Evolutionary conservation across 2,888 invertebrate genomes (phyloP).

Genomic region (Caenorhabditis macrosperma): DNA sequence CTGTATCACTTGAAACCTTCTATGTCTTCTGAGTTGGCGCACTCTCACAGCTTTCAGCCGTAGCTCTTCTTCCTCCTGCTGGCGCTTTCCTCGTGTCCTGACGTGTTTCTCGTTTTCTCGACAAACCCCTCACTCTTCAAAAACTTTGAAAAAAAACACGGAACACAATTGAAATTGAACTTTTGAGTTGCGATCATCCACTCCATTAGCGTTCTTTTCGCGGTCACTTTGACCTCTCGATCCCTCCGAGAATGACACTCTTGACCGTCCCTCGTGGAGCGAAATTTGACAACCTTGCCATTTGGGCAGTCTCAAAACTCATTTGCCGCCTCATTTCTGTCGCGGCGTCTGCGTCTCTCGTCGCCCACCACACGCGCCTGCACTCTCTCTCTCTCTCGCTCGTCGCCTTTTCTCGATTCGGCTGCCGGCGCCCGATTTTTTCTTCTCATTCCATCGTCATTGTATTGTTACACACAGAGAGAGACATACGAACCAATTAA

Average conservation of each 20-base stretch:
- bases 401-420: background rate
- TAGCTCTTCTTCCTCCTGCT: no score
- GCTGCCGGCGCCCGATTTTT: slow-evolving; percentile 20
- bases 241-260: slow-evolving; percentile 30
- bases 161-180: no score
- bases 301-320: slow-evolving; percentile 37
- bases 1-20: no score
- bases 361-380: no score
- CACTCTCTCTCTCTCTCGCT: slow-evolving; percentile 4
- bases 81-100: background rate
- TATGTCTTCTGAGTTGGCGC: no score
- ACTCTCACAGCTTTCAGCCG: no score
- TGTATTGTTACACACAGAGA: slow-evolving; percentile 40
- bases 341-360: slow-evolving; percentile 18
- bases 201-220: no score
- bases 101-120: background rate
- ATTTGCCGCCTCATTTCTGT: slow-evolving; percentile 52
- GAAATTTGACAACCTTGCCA: slow-evolving; percentile 40
- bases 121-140: no score
- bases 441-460: slow-evolving; percentile 34
- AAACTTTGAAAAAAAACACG: no score
- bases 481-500: slow-evolving; percentile 43
- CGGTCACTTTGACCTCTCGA: background rate
- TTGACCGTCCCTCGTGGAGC: no score
- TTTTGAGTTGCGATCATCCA: no score